These are phyloP conservation scores for Mustela lutreola DNA, from an alignment of 2,113 vertebrate species.

Conservation along the genomic window DNA sequence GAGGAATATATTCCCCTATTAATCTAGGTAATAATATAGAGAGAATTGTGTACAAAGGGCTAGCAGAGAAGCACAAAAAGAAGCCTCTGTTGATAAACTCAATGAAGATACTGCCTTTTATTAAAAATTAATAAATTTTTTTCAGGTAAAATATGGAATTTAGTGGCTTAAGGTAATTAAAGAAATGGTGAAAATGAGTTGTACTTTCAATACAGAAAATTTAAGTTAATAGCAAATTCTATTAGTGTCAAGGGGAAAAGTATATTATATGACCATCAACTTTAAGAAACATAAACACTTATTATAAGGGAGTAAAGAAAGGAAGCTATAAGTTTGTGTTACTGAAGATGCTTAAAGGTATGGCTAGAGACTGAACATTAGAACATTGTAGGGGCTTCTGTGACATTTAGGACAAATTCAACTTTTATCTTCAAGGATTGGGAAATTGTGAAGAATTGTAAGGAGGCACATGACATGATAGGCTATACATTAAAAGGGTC, in stretches of 20 bases:
- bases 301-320: neutral
- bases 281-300: neutral
- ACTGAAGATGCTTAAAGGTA: neutral
- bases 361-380: neutral
- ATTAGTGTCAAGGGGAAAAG: neutral
- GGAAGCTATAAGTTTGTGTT: neutral
- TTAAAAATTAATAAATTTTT: neutral
- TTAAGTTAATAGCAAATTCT: neutral
- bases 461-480: neutral
- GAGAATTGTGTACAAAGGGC: neutral
- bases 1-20: rapidly evolving
- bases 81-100: neutral
- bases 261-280: neutral
- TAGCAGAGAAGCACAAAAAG: neutral
- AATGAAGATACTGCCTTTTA: neutral
- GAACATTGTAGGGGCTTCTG: neutral
- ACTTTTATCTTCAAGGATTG: neutral
- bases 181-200: neutral
- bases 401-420: neutral
- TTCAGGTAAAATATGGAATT: neutral
- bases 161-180: neutral
- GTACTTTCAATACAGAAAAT: neutral
- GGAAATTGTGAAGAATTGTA: neutral
- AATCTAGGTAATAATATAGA: neutral
- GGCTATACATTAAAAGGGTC: neutral